These are phyloP conservation scores for Ophiodon elongatus DNA, from an alignment of 2,113 vertebrate genomes.

Conservation along the genomic window DNA sequence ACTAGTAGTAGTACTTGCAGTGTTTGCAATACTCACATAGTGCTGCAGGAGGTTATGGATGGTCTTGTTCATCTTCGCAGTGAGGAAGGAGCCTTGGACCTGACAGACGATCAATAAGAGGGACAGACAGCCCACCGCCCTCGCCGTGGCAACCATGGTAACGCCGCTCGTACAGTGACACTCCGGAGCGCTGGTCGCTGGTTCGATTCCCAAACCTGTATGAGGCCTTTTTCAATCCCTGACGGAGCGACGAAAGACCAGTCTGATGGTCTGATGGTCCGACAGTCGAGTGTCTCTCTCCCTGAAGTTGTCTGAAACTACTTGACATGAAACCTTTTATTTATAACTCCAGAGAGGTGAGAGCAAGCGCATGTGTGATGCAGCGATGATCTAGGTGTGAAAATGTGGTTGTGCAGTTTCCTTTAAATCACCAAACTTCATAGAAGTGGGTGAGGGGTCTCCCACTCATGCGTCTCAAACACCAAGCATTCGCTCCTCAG, in stretches of 20 bases:
- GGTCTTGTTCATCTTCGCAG: constrained; percentile 52
- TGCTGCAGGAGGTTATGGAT: constrained; percentile 59
- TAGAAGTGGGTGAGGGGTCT: constrained; percentile 75
- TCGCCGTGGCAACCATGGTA: constrained; percentile 25
- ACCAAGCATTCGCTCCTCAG: neutral
- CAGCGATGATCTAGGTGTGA: constrained; percentile 75
- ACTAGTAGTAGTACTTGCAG: neutral
- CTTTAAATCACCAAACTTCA: constrained; percentile 80
- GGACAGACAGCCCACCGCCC: constrained; percentile 30
- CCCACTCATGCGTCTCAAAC: constrained; percentile 37
- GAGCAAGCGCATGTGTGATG: constrained; percentile 36
- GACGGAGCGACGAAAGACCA: neutral
- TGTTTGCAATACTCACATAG: constrained; percentile 70
- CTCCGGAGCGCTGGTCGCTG: neutral
- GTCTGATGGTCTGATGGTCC: neutral
- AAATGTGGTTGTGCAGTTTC: constrained; percentile 80
- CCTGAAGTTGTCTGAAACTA: constrained; percentile 45
- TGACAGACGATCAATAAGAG: constrained; percentile 40
- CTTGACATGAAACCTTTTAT: constrained; percentile 48
- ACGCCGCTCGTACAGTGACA: neutral
- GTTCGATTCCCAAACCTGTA: constrained; percentile 18
- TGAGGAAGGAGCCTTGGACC: constrained; percentile 27
- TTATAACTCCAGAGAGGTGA: constrained; percentile 53
- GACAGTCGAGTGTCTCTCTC: neutral
- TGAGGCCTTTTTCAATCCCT: neutral